Evolutionary conservation across 1,140 invertebrate species (phyloP).

Genomic region (Chrysomallon squamiferum): DNA sequence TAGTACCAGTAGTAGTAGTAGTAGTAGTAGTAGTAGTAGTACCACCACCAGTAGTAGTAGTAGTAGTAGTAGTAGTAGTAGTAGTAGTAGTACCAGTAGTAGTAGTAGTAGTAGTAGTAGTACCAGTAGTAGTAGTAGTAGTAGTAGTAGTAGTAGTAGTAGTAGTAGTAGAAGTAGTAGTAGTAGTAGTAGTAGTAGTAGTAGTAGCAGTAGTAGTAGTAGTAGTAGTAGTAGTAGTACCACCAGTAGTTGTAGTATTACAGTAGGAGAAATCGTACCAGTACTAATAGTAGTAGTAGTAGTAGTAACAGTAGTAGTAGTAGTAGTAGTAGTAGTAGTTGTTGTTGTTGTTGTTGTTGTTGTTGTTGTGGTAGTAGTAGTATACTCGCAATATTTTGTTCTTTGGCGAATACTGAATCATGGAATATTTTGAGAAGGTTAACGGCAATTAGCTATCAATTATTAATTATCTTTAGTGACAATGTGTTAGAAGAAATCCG

Average conservation of each 20-base stretch:
- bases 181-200: conserved; percentile 1
- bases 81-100: conserved; percentile 2
- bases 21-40: conserved; percentile 5
- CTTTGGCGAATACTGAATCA: no score
- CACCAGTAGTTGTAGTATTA: no score
- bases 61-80: background rate
- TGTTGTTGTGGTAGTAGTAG: background rate
- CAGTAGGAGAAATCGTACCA: conserved; percentile 1
- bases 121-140: conserved; percentile 4
- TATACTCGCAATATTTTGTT: no score
- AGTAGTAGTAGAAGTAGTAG: conserved; percentile 9
- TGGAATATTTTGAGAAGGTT: no score
- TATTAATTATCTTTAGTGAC: no score
- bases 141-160: conserved; percentile 5
- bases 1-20: conserved; percentile 1
- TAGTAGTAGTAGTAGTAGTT: background rate
- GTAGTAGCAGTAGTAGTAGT: conserved; percentile 2
- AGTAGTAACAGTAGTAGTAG: conserved; percentile 2
- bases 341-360: background rate
- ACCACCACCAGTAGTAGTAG: background rate
- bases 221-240: conserved; percentile 1
- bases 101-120: background rate
- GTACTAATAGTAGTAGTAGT: conserved; percentile 6
- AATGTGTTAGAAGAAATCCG: no score
- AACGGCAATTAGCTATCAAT: no score